Conservation (phyloP, 2,888 invertebrate genomes). For the Poecilus cupreus region DNA sequence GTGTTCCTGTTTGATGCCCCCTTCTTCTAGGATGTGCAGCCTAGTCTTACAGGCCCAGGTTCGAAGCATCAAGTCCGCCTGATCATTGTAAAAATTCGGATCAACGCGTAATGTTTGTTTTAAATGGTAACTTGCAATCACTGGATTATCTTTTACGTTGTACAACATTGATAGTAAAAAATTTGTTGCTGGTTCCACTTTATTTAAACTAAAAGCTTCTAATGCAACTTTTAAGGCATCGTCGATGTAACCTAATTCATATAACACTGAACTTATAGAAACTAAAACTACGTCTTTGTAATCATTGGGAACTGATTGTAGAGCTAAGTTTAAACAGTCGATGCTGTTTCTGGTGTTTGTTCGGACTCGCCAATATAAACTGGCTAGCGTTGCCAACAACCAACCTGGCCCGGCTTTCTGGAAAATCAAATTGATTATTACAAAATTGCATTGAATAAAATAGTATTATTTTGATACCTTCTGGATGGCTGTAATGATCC, state of each 20-base stretch:
- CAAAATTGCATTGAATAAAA: neutral
- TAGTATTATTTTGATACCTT: constrained; percentile 72
- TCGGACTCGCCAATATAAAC: constrained; percentile 85
- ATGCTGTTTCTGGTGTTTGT: constrained; percentile 81
- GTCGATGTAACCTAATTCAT: constrained; percentile 79
- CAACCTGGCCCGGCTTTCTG: constrained; percentile 85
- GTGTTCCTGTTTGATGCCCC: constrained; percentile 62
- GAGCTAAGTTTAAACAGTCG: constrained; percentile 81
- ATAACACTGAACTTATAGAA: constrained; percentile 81
- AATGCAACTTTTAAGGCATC: constrained; percentile 78
- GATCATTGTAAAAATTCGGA: constrained; percentile 73
- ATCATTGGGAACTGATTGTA: constrained; percentile 76
- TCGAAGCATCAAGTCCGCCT: constrained; percentile 74
- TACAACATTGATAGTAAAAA: constrained; percentile 81
- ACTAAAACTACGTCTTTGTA: constrained; percentile 81
- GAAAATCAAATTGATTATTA: constrained; percentile 60
- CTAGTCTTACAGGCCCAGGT: constrained; percentile 75
- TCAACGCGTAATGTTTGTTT: constrained; percentile 78
- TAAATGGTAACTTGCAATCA: constrained; percentile 77
- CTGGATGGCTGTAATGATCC: constrained; percentile 83
- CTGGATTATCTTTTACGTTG: constrained; percentile 78
- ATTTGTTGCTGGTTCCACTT: constrained; percentile 83
- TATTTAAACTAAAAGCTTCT: constrained; percentile 78
- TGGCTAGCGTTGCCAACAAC: constrained; percentile 83
- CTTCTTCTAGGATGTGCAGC: constrained; percentile 67